Base-by-base conservation (phyloP, 1,140 invertebrate genomes). In the Melipona quadrifasciata region DNA sequence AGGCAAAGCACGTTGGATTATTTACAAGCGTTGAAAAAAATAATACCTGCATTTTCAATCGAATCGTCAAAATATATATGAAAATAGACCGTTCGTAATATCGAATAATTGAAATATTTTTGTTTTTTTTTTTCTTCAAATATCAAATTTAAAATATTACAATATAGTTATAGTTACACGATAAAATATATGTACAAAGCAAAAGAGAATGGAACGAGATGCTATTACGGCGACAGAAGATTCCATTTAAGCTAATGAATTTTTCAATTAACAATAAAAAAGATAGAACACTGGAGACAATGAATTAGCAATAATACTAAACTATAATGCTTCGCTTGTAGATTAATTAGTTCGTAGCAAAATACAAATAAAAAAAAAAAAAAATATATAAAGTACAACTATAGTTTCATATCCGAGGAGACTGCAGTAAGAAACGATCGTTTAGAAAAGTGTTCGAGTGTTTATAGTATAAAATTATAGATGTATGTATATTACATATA, bases 391-490 rank as follows among this genome's bases (percentile, higher is more conserved):
- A 71, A 70, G 57, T 55, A 27, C 12, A 31, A 12, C 1, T 70
- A 51, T 47, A 67, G 39, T 1, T 72, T 16, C 27, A 24, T 34
- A 31, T n/a, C 12, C 16, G 11, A 80, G 31, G 8, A 55, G 27
- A 21, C 57, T 16, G 21, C 10, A 19, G 24, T 47, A 24, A 58
- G 24, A 71, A 71, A 24, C 12, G 14, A 71, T 47, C 12, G 21
- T 24, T 71, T 10, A 57, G 31, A 19, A n/a, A 72, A 72, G 24
- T 71, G 34, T 51, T 24, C 14, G n/a, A n/a, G 5, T 73, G 27
- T 73, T 73, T 8, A 55, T 16, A 53, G 19, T 55, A 53, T 57
- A 74, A 57, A 74, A 74, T 12, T 55, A 74, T 72, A 73, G 39
- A 64, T 27, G 39, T 27, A 51, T 31, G 14, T 74, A n/a, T 65